These are phyloP conservation scores for Tetragonisca angustula DNA, from an alignment of 2,888 invertebrate genomes.

Conservation along the genomic window DNA sequence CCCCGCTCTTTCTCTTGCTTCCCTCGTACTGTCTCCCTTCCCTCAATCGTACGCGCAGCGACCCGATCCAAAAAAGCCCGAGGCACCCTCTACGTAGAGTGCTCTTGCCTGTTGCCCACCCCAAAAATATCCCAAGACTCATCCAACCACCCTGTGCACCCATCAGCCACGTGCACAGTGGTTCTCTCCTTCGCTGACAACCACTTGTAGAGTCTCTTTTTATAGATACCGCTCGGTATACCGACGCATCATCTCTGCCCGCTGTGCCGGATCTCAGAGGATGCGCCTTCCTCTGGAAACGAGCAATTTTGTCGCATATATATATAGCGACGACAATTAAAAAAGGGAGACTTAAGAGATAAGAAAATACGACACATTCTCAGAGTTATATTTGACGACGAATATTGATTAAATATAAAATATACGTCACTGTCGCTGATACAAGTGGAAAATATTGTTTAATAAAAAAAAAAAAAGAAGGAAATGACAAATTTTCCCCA, in stretches of 20 bases:
- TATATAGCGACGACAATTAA: no score
- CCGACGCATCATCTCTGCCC: no score
- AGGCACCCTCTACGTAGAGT: constrained; percentile 74
- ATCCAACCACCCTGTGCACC: constrained; percentile 72
- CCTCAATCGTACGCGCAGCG: constrained; percentile 60
- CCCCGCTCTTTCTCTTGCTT: constrained; percentile 32
- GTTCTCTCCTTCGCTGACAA: constrained; percentile 68
- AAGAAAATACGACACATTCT: no score
- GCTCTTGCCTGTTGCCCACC: constrained; percentile 74
- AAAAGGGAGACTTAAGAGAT: no score
- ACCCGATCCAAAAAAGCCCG: constrained; percentile 75
- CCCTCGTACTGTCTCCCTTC: constrained; percentile 58
- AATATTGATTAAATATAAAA: no score
- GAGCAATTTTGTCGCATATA: no score
- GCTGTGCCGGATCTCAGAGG: background rate
- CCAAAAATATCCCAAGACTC: constrained; percentile 72
- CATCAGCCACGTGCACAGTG: constrained; percentile 71
- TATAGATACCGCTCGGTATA: constrained; percentile 1
- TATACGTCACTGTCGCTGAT: no score
- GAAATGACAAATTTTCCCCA: no score
- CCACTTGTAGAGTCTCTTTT: constrained; percentile 67
- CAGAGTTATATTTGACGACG: no score
- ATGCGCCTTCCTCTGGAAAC: background rate
- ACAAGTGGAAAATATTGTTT: no score
- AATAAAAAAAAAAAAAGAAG: no score